phyloP scores from a whole-genome alignment of 2,888 invertebrate species.

The Leptopilina drosophilae region DNA sequence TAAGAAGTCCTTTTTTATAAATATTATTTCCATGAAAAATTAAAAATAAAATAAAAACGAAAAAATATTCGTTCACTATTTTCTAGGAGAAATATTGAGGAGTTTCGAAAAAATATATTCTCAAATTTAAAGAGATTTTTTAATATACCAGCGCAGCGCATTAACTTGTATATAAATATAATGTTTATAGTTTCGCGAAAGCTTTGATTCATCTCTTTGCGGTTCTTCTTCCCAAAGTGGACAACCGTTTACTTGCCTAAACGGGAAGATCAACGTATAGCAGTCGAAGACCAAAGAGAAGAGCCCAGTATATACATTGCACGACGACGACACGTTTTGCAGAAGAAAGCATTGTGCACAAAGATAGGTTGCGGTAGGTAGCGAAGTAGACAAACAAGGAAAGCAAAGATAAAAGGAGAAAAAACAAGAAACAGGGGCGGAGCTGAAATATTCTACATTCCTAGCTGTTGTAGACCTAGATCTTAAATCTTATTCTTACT shows the following conservation, averaged over 20 bases:
- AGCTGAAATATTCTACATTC: constrained; percentile 42
- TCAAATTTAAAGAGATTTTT: constrained; percentile 28
- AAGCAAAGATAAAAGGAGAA: constrained; percentile 37
- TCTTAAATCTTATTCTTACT: neutral
- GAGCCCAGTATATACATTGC: constrained; percentile 42
- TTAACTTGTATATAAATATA: constrained; percentile 6
- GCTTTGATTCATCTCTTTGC: constrained; percentile 47
- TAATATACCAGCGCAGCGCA: neutral
- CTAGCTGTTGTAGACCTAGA: neutral
- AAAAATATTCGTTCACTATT: too few relatives aligned
- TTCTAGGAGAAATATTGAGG: too few relatives aligned
- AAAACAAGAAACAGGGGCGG: constrained; percentile 39
- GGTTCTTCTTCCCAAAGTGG: constrained; percentile 45
- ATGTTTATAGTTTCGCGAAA: neutral
- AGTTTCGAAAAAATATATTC: neutral
- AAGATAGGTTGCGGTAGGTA: constrained; percentile 46
- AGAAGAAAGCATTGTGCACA: constrained; percentile 39
- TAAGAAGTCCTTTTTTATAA: too few relatives aligned
- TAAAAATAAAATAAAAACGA: too few relatives aligned
- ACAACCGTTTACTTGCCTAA: constrained; percentile 61
- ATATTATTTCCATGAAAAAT: too few relatives aligned
- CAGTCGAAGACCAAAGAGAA: constrained; percentile 45
- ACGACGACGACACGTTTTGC: constrained; percentile 18
- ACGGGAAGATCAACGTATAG: constrained; percentile 51
- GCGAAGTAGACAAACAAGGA: constrained; percentile 48